Evolutionary conservation across 1,140 invertebrate species (phyloP).

Genomic region (Atta texana): DNA sequence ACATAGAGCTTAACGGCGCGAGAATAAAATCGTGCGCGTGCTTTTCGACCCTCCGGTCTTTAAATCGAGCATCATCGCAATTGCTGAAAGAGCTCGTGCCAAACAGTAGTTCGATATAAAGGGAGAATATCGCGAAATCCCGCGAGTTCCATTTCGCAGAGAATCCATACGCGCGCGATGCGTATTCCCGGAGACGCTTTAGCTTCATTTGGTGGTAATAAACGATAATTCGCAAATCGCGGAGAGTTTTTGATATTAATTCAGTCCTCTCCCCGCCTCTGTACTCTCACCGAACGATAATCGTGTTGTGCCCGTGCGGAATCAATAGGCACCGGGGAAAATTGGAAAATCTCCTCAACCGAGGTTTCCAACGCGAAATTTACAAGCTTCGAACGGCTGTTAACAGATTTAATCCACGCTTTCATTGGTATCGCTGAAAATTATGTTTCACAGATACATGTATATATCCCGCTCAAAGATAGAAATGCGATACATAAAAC

Average conservation of each 20-base stretch:
- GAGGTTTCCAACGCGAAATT: slow-evolving; percentile 70
- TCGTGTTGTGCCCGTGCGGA: slow-evolving; percentile 70
- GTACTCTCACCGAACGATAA: slow-evolving; percentile 53
- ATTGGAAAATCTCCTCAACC: slow-evolving; percentile 71
- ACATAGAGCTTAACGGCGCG: not conserved
- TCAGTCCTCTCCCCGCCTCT: slow-evolving; percentile 37
- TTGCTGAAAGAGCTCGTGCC: slow-evolving; percentile 1
- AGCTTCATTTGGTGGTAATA: slow-evolving; percentile 73
- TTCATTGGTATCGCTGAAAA: slow-evolving; percentile 62
- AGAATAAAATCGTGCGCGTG: slow-evolving; percentile 27
- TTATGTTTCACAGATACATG: slow-evolving; percentile 59
- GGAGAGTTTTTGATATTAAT: slow-evolving; percentile 77
- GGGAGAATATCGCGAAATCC: not conserved
- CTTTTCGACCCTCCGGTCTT: not conserved
- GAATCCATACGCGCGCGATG: slow-evolving; percentile 35
- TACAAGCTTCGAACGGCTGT: slow-evolving; percentile 69
- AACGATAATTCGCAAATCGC: slow-evolving; percentile 77
- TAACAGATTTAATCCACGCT: slow-evolving; percentile 74
- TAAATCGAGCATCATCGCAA: not conserved
- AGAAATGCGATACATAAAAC: slow-evolving; percentile 48
- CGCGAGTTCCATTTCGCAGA: slow-evolving; percentile 53
- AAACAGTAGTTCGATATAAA: not conserved
- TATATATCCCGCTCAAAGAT: slow-evolving; percentile 44
- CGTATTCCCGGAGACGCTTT: slow-evolving; percentile 36
- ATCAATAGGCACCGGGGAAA: slow-evolving; percentile 73